A percentile compares a stretch with the other conserved stretches of the same genome.
Evolutionary conservation across 2,113 vertebrate species (phyloP).

Genomic region (Cepphus grylle): DNA sequence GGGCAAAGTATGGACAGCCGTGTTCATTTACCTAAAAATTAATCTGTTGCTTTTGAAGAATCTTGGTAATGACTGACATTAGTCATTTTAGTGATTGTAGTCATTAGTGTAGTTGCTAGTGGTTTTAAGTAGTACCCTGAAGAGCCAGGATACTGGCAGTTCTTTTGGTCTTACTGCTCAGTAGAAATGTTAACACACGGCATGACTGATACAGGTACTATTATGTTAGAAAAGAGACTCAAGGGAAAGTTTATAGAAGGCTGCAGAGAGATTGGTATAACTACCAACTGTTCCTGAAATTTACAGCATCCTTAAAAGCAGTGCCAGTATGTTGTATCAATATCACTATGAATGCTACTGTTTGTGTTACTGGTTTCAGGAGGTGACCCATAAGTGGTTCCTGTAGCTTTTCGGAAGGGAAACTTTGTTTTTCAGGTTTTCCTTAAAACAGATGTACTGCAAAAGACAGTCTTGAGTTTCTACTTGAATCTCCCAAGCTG

Average conservation of each 20-base stretch:
- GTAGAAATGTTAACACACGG: neutral
- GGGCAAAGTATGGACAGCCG: neutral
- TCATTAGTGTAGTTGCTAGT: neutral
- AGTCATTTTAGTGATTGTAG: neutral
- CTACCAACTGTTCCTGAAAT: neutral
- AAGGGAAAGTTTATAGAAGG: neutral
- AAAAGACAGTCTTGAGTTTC: neutral
- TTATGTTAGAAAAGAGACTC: neutral
- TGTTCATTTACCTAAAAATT: neutral
- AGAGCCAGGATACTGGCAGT: neutral
- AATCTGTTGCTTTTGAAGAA: neutral
- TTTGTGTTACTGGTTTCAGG: accelerated
- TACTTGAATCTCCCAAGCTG: neutral
- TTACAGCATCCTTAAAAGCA: neutral
- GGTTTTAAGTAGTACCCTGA: neutral
- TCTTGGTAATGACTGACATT: neutral
- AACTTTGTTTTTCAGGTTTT: neutral
- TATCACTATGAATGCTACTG: neutral
- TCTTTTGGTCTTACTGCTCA: neutral
- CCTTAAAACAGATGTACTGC: neutral
- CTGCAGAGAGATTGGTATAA: neutral
- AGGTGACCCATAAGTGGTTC: neutral
- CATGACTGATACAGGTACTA: neutral
- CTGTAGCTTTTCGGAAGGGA: neutral
- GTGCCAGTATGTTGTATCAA: accelerated